Percentiles rank a stretch among this genome's conserved stretches.
These are phyloP conservation scores for Saccostrea glomerata DNA, from an alignment of 1,140 invertebrate genomes.

Conservation along the genomic window DNA sequence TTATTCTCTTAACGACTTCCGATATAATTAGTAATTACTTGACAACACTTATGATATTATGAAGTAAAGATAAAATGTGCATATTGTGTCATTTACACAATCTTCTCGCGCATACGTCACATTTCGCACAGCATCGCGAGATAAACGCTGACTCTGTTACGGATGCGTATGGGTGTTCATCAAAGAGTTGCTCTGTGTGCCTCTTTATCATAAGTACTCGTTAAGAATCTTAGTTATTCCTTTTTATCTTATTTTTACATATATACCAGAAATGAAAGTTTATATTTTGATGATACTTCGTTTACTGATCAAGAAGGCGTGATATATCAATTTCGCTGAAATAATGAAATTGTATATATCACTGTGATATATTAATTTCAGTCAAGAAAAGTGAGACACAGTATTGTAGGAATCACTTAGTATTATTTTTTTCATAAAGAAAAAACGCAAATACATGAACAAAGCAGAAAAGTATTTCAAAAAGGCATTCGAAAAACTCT, in stretches of 20 bases:
- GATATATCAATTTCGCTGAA: slow-evolving; percentile 18
- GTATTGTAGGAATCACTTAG: too few relatives aligned
- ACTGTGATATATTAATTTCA: too few relatives aligned
- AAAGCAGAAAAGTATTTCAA: too few relatives aligned
- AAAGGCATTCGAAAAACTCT: too few relatives aligned
- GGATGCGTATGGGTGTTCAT: background rate
- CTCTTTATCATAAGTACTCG: background rate
- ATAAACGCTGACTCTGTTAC: slow-evolving; percentile 7
- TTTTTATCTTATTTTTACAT: background rate
- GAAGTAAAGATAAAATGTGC: slow-evolving; percentile 2
- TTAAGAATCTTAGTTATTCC: background rate
- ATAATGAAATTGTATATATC: background rate
- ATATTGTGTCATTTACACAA: background rate
- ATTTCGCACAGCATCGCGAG: background rate
- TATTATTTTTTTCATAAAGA: too few relatives aligned
- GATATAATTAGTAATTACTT: slow-evolving; percentile 34
- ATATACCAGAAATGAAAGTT: background rate
- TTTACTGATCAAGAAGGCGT: background rate
- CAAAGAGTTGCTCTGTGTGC: slow-evolving; percentile 1
- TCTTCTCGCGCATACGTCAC: background rate
- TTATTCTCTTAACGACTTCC: slow-evolving; percentile 14
- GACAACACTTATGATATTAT: slow-evolving; percentile 23
- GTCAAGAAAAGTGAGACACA: too few relatives aligned
- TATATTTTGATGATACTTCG: background rate
- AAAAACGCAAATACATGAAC: too few relatives aligned